Evolutionary conservation across 2,113 vertebrate species (phyloP), one percentile per base, ranked within the genome.

Genomic region (Colius striatus): DNA sequence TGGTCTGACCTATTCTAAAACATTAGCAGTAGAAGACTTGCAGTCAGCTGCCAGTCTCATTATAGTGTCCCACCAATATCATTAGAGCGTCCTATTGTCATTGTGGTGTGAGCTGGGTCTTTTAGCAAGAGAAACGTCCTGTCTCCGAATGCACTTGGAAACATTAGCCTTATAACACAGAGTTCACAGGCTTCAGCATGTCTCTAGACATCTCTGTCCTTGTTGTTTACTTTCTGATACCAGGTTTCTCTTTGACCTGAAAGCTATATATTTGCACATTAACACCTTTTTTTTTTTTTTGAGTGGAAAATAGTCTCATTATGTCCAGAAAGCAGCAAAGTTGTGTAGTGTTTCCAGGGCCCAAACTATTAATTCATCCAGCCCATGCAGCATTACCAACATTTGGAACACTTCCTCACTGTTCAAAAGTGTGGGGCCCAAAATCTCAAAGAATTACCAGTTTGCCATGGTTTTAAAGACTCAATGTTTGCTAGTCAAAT

Each of bases 1-100:
- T 41, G 12, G 38, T 84, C 92, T 94, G 91, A 90, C 82, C 93
- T 61, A 54, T 70, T 57, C 92, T 82, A 65, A 92, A 86, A 65
- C 82, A 92, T 78, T 15, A 95, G n/a, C 60, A 92, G 89, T 6
- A 72, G 87, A 89, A 94, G 50, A 54, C 84, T 87, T 79, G 66
- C 53, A 89, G 87, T 74, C 86, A 92, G 72, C 92, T 94, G 83
- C 83, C 90, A 93, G 16, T 55, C 80, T 29, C 55, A 34, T 81
- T 73, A 58, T 22, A 67, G 78, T 18, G 66, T 79, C 74, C 74
- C 71, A 90, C 70, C 78, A 87, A 43, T n/a, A 36, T 50, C 48
- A 38, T 68, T 82, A 55, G 6, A 71, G 51, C 25, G 48, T 90
- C 73, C 86, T 57, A 60, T 63, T 94, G 92, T 78, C 80, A 41